These are phyloP conservation scores for Ataeniobius toweri DNA, from an alignment of 2,797 vertebrate species.

Conservation along the genomic window DNA sequence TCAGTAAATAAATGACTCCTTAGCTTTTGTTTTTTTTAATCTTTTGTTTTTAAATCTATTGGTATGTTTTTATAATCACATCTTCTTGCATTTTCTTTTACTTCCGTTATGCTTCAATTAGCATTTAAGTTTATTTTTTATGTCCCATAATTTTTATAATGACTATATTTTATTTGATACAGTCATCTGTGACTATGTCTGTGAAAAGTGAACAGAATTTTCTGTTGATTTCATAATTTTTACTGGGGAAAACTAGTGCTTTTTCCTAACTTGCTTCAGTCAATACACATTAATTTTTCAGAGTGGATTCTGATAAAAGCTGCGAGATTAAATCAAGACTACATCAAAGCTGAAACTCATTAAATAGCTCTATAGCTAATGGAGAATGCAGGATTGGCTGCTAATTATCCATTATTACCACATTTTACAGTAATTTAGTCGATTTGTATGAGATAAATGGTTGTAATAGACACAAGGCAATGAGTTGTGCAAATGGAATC, in stretches of 20 bases:
- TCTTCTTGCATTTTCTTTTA: neutral
- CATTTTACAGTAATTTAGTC: slow-evolving; percentile 3
- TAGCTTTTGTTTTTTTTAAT: no score
- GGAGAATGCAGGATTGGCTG: neutral
- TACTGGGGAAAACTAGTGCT: neutral
- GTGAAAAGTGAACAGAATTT: no score
- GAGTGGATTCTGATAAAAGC: slow-evolving; percentile 3
- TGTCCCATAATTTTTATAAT: neutral
- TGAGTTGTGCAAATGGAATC: neutral
- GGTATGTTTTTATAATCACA: neutral
- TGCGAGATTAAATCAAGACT: neutral
- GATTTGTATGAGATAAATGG: neutral
- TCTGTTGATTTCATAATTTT: neutral
- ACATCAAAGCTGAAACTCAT: slow-evolving; percentile 2
- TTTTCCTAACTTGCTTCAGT: neutral
- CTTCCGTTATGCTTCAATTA: no score
- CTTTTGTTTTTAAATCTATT: neutral
- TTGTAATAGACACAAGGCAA: neutral
- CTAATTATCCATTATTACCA: neutral
- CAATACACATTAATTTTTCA: neutral
- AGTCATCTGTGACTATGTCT: neutral
- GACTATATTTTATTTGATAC: neutral
- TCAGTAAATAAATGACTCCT: no score
- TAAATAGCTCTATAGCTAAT: slow-evolving; percentile 8
- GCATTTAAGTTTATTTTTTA: neutral